Conservation (phyloP, 2,888 invertebrate genomes). For the Cryptosula pallasiana region DNA sequence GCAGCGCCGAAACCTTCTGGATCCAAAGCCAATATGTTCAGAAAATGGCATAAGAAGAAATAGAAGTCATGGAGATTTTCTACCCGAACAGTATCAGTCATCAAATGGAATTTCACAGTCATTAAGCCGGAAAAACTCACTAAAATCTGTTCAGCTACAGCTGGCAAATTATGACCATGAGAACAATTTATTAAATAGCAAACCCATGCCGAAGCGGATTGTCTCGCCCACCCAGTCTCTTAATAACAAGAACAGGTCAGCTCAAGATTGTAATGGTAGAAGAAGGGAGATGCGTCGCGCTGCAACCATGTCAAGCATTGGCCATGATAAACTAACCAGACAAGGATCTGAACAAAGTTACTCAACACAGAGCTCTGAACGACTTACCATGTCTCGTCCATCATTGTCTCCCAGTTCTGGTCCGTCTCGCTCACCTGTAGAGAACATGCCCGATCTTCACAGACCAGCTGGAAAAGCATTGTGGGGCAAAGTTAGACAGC, state of each 20-base stretch:
- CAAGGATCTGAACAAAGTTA: slow-evolving; percentile 5
- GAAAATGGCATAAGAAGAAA: neutral
- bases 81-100: neutral
- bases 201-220: slow-evolving; percentile 11
- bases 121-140: neutral
- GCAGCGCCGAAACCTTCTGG: neutral
- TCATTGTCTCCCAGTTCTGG: neutral
- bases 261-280: too few species aligned
- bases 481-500: slow-evolving; percentile 12
- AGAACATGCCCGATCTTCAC: neutral
- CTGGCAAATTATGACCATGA: slow-evolving; percentile 19
- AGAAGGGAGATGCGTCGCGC: neutral
- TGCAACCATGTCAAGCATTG: neutral
- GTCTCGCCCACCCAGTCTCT: neutral
- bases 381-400: neutral
- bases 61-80: neutral
- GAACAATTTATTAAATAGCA: slow-evolving; percentile 15
- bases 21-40: neutral
- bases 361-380: slow-evolving; percentile 7
- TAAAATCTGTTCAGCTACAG: slow-evolving; percentile 13
- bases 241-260: neutral
- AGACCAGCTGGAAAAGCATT: neutral
- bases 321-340: neutral
- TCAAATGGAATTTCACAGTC: neutral
- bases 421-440: neutral